These are phyloP conservation scores for Andrena bicolor DNA, from an alignment of 2,888 invertebrate genomes.

Conservation along the genomic window DNA sequence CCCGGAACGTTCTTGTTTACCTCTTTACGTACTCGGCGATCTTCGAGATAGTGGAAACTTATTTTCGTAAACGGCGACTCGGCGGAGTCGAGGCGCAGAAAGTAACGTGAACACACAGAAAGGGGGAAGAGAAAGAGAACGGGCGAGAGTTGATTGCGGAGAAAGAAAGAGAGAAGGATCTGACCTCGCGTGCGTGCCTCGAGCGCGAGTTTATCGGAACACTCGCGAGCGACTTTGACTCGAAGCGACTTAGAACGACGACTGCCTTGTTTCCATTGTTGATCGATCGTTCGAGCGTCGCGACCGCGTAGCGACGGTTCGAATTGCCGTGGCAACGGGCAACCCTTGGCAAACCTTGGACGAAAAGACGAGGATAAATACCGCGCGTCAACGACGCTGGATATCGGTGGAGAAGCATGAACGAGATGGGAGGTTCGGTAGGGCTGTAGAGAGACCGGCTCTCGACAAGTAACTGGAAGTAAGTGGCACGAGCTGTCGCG, in stretches of 20 bases:
- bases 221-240: slow-evolving; percentile 37
- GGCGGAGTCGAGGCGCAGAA: slow-evolving; percentile 11
- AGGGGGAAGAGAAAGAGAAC: neutral
- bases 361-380: neutral
- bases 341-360: neutral
- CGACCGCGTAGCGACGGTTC: neutral
- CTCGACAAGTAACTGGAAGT: slow-evolving; percentile 26
- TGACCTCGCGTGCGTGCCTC: slow-evolving; percentile 68
- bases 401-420: neutral
- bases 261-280: no score
- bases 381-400: neutral
- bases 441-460: neutral
- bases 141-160: neutral
- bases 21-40: neutral
- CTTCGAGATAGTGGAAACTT: neutral
- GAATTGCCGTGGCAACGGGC: neutral
- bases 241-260: slow-evolving; percentile 20
- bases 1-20: slow-evolving; percentile 6
- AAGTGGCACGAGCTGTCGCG: slow-evolving; percentile 58
- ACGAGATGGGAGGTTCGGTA: neutral
- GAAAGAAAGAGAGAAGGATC: slow-evolving; percentile 35
- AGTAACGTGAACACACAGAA: slow-evolving; percentile 22
- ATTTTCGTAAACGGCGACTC: neutral
- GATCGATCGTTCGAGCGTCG: neutral
- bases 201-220: slow-evolving; percentile 51